Conservation (phyloP, 2,113 vertebrate species). For the Tenrec ecaudatus region DNA sequence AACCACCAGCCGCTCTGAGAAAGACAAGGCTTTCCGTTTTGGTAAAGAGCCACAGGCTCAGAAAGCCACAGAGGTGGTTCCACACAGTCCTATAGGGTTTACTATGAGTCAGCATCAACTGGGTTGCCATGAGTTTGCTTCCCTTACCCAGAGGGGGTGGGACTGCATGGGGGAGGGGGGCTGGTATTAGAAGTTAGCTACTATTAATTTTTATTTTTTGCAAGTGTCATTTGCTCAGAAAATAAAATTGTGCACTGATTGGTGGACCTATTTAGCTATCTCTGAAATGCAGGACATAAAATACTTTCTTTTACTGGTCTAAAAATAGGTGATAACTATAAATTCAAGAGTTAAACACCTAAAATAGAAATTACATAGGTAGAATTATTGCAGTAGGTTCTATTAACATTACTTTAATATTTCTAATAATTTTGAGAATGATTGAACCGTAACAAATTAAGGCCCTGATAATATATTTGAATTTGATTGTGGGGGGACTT, state of each 20-base stretch:
- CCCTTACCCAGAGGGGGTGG: too few relatives aligned
- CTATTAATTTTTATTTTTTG: neutral
- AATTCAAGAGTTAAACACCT: too few relatives aligned
- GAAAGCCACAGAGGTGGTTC: too few relatives aligned
- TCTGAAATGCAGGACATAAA: neutral
- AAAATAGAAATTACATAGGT: too few relatives aligned
- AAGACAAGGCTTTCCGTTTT: too few relatives aligned
- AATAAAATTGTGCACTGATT: neutral
- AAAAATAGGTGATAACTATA: neutral
- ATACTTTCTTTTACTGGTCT: neutral
- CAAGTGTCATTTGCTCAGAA: constrained; percentile 24
- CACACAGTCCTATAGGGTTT: too few relatives aligned
- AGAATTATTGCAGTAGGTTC: neutral
- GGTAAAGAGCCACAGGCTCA: too few relatives aligned
- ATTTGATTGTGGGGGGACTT: neutral
- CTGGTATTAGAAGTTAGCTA: neutral
- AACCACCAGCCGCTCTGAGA: too few relatives aligned
- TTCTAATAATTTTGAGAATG: neutral
- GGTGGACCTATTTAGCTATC: neutral
- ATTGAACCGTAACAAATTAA: constrained; percentile 2
- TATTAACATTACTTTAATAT: constrained; percentile 11
- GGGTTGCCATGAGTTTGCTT: too few relatives aligned
- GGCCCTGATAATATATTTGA: neutral
- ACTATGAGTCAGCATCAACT: too few relatives aligned
- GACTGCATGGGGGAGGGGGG: too few relatives aligned